Evolutionary conservation across 1,140 invertebrate species (phyloP), one percentile per base, ranked within the genome.

Genomic region (Ostrea edulis): DNA sequence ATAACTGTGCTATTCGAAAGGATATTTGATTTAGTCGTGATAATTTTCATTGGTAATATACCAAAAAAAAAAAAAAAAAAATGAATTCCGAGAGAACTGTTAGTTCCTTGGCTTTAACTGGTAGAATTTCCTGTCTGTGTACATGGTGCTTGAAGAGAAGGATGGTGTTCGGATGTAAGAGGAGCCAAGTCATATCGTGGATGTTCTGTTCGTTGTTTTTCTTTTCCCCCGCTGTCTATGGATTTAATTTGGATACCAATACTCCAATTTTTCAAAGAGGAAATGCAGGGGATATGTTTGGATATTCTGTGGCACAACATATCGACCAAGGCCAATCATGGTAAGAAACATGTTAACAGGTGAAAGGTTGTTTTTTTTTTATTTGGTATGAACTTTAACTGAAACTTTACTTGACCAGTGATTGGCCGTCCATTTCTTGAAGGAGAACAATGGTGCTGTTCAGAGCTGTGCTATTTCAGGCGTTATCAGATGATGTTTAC

Each of bases 281-380:
- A 93, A 0, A 87, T 90, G 8, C n/a, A 1, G 82, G 51, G 22
- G 94, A 93, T 12, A 95, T 95, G 93, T 96, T 96, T 90, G 96
- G 96, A 65, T 96, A 95, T 90, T 95, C 95, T 25, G 95, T 96
- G 29, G 96, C 95, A 22, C 93, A 95, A 89, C 95, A 96, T 92
- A 92, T 94, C 85, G 95, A 95, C 86, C 93, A 94, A 68, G 94
- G 94, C 14, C 90, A 93, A 20, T 95, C 94, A 89, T 95, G 95
- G 95, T 96, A 93, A 95, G 95, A 93, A 81, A 9, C 0, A 83
- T 53, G 29, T 20, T 51, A 54, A n/a, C 82, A 52, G 82, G 82
- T 53, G 53, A 83, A 35, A 35, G 82, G 12, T 44, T 44, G 1
- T 44, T 44, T 44, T 44, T 44, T 44, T 44, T 44, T 44, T 44